phyloP scores from a whole-genome alignment of 2,113 vertebrate genomes.

The Micromys minutus region DNA sequence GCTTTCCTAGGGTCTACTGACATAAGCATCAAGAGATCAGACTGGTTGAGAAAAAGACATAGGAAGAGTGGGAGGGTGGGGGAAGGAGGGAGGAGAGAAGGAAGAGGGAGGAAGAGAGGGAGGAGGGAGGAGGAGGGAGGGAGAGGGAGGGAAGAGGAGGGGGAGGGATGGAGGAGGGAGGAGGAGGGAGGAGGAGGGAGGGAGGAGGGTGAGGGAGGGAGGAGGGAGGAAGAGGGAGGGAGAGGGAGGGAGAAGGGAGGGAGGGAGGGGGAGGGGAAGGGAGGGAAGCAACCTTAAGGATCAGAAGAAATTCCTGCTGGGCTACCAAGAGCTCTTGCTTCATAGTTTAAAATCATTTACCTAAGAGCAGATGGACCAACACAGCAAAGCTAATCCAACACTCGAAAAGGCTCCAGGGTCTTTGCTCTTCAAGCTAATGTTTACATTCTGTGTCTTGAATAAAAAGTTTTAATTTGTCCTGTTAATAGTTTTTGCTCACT shows the following conservation, averaged over 20 bases:
- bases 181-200: background rate
- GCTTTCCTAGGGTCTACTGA: slow-evolving; percentile 30
- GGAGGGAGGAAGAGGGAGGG: too few relatives aligned
- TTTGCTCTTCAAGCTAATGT: slow-evolving; percentile 70
- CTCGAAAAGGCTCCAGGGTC: slow-evolving; percentile 38
- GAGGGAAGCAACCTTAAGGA: background rate
- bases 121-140: background rate
- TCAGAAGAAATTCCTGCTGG: slow-evolving; percentile 53
- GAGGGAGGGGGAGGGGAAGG: background rate
- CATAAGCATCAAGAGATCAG: slow-evolving; percentile 53
- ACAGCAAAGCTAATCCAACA: slow-evolving; percentile 59
- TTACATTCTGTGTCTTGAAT: slow-evolving; percentile 71
- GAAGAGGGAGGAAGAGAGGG: too few relatives aligned
- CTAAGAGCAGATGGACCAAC: slow-evolving; percentile 50
- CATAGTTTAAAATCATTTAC: slow-evolving; percentile 56
- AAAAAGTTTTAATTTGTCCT: slow-evolving; percentile 73
- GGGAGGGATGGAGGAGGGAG: background rate
- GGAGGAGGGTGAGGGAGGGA: background rate
- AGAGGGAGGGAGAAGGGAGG: too few relatives aligned
- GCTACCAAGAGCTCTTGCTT: slow-evolving; percentile 51
- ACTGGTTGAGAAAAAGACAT: slow-evolving; percentile 26
- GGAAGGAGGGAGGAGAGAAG: background rate
- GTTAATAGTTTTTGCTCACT: slow-evolving; percentile 69
- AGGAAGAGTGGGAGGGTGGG: background rate
- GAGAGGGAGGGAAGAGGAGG: background rate